These are phyloP conservation scores for Folsomia candida DNA, from an alignment of 2,888 invertebrate genomes.

Conservation along the genomic window DNA sequence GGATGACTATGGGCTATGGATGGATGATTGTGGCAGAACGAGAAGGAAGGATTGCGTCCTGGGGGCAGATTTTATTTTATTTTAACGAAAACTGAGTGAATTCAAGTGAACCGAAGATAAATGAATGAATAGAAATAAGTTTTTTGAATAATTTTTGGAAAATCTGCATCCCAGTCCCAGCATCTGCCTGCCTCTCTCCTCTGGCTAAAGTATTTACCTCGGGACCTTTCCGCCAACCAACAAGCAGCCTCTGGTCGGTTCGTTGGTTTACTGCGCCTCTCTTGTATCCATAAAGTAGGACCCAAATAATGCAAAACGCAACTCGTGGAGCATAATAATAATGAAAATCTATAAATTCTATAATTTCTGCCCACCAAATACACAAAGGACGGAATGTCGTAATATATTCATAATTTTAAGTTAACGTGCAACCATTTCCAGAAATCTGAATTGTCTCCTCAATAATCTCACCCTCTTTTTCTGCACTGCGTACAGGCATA, in stretches of 20 bases:
- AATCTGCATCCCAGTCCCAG: slow-evolving; percentile 14
- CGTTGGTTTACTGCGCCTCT: too few species aligned
- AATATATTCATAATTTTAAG: not conserved
- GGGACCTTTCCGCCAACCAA: too few species aligned
- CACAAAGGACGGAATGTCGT: not conserved
- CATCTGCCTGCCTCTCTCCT: not conserved
- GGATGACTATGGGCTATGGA: not conserved
- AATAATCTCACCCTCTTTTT: too few species aligned
- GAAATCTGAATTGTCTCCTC: not conserved
- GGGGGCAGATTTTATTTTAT: slow-evolving; percentile 6
- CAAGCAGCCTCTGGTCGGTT: not conserved
- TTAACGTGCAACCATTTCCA: not conserved
- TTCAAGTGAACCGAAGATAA: slow-evolving; percentile 9
- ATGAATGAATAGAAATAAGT: slow-evolving; percentile 2
- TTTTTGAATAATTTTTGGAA: slow-evolving; percentile 16
- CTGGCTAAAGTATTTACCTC: too few species aligned
- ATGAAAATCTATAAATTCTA: not conserved
- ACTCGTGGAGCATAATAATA: not conserved
- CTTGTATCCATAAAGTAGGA: too few species aligned
- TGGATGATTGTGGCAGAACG: not conserved
- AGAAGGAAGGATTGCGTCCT: not conserved
- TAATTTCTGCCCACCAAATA: not conserved
- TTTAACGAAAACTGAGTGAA: slow-evolving; percentile 9
- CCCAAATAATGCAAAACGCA: not conserved
- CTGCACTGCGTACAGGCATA: too few species aligned